Conservation (phyloP, 1,140 invertebrate species). For the Drosophila sp. region DNA sequence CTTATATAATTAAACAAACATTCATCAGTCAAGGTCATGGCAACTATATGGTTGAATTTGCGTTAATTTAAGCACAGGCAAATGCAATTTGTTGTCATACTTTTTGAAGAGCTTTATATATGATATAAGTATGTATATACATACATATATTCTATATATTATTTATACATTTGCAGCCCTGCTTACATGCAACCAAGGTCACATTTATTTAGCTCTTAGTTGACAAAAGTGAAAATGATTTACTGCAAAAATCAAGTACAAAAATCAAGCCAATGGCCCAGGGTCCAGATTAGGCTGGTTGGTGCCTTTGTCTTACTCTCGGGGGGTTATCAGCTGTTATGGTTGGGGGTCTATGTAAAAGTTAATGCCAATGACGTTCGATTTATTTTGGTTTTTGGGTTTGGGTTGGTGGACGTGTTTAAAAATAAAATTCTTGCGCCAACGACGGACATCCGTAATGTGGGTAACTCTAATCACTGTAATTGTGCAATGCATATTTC, state of each 20-base stretch:
- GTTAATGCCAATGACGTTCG: slow-evolving; percentile 36
- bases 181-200: slow-evolving; percentile 41
- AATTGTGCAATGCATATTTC: slow-evolving; percentile 46
- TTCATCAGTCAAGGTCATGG: slow-evolving; percentile 56
- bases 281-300: slow-evolving; percentile 17
- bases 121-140: slow-evolving; percentile 6
- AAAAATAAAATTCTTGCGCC: slow-evolving; percentile 44
- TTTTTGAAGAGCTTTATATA: slow-evolving; percentile 25
- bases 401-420: slow-evolving; percentile 47
- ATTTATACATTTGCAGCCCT: slow-evolving; percentile 1
- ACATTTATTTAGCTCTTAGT: slow-evolving; percentile 40
- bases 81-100: slow-evolving; percentile 20
- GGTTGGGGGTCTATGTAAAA: slow-evolving; percentile 38
- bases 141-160: slow-evolving; percentile 17
- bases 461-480: slow-evolving; percentile 31
- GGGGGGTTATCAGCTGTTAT: slow-evolving; percentile 57
- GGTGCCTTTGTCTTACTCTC: slow-evolving; percentile 13
- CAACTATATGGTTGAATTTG: slow-evolving; percentile 32
- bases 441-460: not conserved
- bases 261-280: slow-evolving; percentile 53
- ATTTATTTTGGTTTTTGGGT: slow-evolving; percentile 17
- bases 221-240: slow-evolving; percentile 66
- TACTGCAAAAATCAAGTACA: slow-evolving; percentile 32
- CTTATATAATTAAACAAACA: slow-evolving; percentile 52
- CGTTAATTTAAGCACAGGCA: slow-evolving; percentile 40